Evolutionary conservation across 1,140 invertebrate genomes (phyloP).

Genomic region (Apis cerana): DNA sequence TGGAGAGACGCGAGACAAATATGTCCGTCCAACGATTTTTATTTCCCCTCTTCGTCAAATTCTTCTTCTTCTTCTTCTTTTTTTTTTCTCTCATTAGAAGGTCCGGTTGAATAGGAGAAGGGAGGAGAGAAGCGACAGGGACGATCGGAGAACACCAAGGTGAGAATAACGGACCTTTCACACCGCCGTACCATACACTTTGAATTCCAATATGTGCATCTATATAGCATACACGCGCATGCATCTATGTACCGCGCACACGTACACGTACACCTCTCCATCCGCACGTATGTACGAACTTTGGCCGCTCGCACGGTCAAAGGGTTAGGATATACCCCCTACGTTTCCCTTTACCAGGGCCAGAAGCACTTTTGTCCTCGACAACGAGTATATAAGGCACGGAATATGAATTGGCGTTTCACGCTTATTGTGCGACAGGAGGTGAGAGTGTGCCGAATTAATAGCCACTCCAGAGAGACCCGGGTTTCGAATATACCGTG

Average conservation of each 20-base stretch:
- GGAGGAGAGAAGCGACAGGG: background rate
- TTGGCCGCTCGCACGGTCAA: constrained; percentile 57
- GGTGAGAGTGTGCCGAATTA: constrained; percentile 76
- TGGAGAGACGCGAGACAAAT: constrained; percentile 18
- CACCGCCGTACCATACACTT: constrained; percentile 29
- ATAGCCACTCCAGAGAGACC: constrained; percentile 73
- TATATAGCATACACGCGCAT: background rate
- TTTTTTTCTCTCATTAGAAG: constrained; percentile 25
- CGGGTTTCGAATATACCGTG: constrained; percentile 61
- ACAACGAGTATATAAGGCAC: constrained; percentile 66
- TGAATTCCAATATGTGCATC: constrained; percentile 27
- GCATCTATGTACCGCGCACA: background rate
- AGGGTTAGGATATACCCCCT: constrained; percentile 63
- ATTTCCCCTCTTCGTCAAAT: background rate
- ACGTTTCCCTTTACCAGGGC: constrained; percentile 54
- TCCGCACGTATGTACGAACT: constrained; percentile 7
- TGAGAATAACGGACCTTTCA: constrained; percentile 59
- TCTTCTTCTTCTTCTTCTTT: background rate
- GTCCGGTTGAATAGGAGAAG: constrained; percentile 27
- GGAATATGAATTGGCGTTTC: constrained; percentile 78
- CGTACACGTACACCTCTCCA: background rate
- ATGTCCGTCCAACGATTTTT: constrained; percentile 25
- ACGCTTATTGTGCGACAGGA: constrained; percentile 74
- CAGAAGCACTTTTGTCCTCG: constrained; percentile 65
- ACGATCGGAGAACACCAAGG: constrained; percentile 51